phyloP scores from a whole-genome alignment of 2,888 invertebrate genomes.

The Lissocephala sabroskyi region DNA sequence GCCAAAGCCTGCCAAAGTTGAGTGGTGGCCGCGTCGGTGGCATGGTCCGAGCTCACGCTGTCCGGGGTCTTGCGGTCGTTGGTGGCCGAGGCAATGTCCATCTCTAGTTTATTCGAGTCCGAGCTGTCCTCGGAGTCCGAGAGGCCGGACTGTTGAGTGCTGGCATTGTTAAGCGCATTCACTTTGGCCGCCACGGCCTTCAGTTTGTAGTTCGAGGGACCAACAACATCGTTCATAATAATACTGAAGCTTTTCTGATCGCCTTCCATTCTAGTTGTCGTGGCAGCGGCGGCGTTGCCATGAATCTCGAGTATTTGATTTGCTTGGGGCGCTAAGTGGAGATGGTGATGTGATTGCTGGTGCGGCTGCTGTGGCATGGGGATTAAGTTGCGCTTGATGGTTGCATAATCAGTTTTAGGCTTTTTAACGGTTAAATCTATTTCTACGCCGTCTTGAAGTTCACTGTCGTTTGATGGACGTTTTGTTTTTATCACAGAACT shows the following conservation, averaged over 20 bases:
- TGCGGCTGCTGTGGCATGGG: conserved; percentile 35
- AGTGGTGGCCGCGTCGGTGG: conserved; percentile 72
- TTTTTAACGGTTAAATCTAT: conserved; percentile 62
- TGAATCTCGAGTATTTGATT: conserved; percentile 41
- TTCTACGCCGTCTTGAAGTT: conserved; percentile 50
- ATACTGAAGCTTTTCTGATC: conserved; percentile 52
- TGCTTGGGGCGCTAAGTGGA: too few relatives aligned
- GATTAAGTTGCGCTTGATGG: conserved; percentile 31
- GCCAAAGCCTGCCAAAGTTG: conserved; percentile 73
- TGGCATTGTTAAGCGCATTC: conserved; percentile 19
- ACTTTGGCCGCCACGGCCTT: conserved; percentile 9
- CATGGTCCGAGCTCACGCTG: conserved; percentile 70
- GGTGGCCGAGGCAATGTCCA: conserved; percentile 43
- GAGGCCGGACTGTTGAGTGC: too few relatives aligned
- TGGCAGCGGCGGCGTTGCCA: not conserved
- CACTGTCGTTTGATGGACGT: conserved; percentile 63
- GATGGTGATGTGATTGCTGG: too few relatives aligned
- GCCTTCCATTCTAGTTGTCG: conserved; percentile 28
- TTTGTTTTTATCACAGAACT: conserved; percentile 73
- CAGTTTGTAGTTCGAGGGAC: conserved; percentile 30
- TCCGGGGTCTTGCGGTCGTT: conserved; percentile 67
- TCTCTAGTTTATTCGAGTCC: conserved; percentile 73
- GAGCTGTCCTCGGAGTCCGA: conserved; percentile 75
- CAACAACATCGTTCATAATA: conserved; percentile 43
- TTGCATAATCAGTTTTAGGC: conserved; percentile 41